phyloP scores from a whole-genome alignment of 2,888 invertebrate genomes.

The Lithophane ornitopus region DNA sequence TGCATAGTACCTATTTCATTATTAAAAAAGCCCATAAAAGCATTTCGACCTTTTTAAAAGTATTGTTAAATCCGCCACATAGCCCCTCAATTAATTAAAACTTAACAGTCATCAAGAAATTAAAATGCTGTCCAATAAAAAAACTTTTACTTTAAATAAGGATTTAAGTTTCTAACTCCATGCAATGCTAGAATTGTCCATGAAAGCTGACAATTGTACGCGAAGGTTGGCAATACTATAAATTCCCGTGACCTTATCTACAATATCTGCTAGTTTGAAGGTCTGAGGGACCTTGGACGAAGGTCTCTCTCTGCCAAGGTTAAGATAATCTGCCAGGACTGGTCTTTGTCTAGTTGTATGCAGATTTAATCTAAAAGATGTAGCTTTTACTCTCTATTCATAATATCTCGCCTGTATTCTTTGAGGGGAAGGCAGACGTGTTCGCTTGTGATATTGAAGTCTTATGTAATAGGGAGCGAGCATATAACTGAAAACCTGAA shows the following conservation, averaged over 20 bases:
- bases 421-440: neutral
- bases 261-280: constrained; percentile 51
- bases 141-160: neutral
- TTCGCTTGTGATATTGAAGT: no score
- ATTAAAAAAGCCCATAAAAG: neutral
- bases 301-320: constrained; percentile 54
- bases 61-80: neutral
- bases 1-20: neutral
- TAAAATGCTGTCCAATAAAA: neutral
- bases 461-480: no score
- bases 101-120: neutral
- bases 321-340: constrained; percentile 22
- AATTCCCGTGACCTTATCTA: constrained; percentile 51
- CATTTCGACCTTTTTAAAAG: neutral
- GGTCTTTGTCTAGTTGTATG: constrained; percentile 38
- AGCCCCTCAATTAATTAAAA: no score
- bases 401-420: neutral
- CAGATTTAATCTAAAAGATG: constrained; percentile 16
- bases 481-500: no score
- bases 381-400: neutral
- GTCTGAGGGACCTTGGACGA: constrained; percentile 51
- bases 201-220: constrained; percentile 32
- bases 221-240: constrained; percentile 51
- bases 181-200: constrained; percentile 10
- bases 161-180: neutral